phyloP scores from a whole-genome alignment of 2,113 vertebrate genomes.

The Zosterops japonicus region DNA sequence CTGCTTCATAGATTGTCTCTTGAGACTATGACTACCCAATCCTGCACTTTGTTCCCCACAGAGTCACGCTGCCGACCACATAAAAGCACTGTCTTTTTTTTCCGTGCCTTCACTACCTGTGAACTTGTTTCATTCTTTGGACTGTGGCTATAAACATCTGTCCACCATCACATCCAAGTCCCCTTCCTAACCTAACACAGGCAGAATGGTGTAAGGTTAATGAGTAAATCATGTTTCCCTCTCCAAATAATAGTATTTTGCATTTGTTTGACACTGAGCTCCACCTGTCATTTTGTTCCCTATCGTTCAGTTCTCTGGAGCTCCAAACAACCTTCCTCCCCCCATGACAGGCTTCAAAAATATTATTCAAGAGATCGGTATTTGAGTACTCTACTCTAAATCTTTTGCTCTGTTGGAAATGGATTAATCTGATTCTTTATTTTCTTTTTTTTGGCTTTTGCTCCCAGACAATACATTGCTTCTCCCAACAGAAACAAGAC shows the following conservation, averaged over 20 bases:
- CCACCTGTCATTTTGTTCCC: neutral
- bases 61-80: rapidly evolving
- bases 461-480: neutral
- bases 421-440: neutral
- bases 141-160: neutral
- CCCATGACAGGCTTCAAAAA: neutral
- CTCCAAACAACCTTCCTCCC: neutral
- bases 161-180: neutral
- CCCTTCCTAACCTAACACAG: neutral
- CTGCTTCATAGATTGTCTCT: neutral
- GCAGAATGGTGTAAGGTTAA: neutral
- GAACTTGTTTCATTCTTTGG: neutral
- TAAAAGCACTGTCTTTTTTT: neutral
- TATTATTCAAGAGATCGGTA: neutral
- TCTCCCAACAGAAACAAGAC: neutral
- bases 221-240: neutral
- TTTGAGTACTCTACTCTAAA: neutral
- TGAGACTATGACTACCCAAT: neutral
- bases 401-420: neutral
- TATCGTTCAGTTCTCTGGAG: neutral
- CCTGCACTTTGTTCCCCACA: neutral
- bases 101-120: neutral
- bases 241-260: neutral
- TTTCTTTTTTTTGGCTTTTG: neutral
- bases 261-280: neutral